phyloP scores from a whole-genome alignment of 2,888 invertebrate species.

The Leptopilina myrica region DNA sequence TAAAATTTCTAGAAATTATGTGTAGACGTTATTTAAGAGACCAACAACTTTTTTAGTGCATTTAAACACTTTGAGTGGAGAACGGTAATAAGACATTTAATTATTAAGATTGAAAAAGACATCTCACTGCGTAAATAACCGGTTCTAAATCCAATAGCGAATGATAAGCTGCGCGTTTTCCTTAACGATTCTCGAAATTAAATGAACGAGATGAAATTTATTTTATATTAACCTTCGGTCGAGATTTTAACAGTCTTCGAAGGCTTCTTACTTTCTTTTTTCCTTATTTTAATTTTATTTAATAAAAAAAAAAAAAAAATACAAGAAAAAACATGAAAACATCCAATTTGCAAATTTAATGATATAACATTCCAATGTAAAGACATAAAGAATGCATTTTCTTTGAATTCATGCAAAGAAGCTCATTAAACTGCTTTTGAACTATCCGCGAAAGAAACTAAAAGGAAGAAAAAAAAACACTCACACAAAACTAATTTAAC shows the following conservation, averaged over 20 bases:
- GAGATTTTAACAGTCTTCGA: background rate
- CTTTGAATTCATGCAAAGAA: slow-evolving; percentile 6
- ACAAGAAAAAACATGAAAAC: background rate
- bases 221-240: background rate
- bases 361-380: slow-evolving; percentile 1
- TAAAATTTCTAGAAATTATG: background rate
- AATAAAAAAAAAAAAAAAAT: too few species aligned
- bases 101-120: slow-evolving; percentile 6
- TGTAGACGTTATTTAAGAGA: background rate
- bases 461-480: background rate
- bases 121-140: slow-evolving; percentile 22
- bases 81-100: slow-evolving; percentile 9
- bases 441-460: background rate
- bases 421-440: slow-evolving; percentile 4
- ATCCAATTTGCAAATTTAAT: slow-evolving; percentile 20
- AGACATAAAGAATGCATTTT: background rate
- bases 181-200: slow-evolving; percentile 19
- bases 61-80: background rate
- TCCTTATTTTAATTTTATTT: background rate
- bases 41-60: background rate
- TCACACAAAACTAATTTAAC: background rate
- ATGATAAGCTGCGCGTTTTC: slow-evolving; percentile 17
- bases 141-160: slow-evolving; percentile 16
- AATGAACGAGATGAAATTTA: slow-evolving; percentile 14
- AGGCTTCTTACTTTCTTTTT: background rate